Evolutionary conservation across 2,797 vertebrate species (phyloP), one percentile per base, ranked within the genome.

Genomic region (Graptemys geographica): DNA sequence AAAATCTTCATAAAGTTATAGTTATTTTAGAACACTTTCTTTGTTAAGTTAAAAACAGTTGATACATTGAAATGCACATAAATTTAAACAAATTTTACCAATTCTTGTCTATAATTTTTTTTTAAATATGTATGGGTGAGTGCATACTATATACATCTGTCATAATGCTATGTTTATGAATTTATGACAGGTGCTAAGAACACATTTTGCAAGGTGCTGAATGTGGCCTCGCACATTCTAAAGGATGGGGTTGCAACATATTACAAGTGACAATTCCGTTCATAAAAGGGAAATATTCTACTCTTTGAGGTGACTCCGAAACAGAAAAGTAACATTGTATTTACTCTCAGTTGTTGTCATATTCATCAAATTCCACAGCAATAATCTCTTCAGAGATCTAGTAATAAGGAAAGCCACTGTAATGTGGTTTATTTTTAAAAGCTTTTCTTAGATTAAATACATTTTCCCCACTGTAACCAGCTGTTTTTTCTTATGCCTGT

Each of bases 91-190:
- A 51, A 56, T 79, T 81, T 92, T 94, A 4, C 44, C 87, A 0
- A 0, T 11, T 86, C 89, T 92, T 21, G 19, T 81, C 44, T 79
- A n/a, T 65, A 37, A 92, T 55, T 41, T 10, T 41, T 51, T 86
- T 76, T 86, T 76, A 3, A 92, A 92, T 87, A 37, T 51, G 47
- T 86, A 65, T 83, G 53, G 65, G 55, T 92, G 57, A 78, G 49
- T 93, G 84, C 81, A 90, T 95, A 92, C 84, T 93, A 88, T 59
- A 56, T 93, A 96, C 92, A 88, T 95, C 84, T 96, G 87, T 83
- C 2, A 2, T 49, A 86, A 44, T 0, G 11, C 74, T 91, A 37
- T 91, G 87, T 87, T 81, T 55, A 79, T 74, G 95, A 93, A 79
- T 79, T 87, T 76, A 80, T 95, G 85, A 90, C 93, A 89, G 79